A percentile compares a stretch with the other conserved stretches of the same genome.
These are phyloP conservation scores for Tiliacea citrago DNA, from an alignment of 2,888 invertebrate species.

Conservation along the genomic window DNA sequence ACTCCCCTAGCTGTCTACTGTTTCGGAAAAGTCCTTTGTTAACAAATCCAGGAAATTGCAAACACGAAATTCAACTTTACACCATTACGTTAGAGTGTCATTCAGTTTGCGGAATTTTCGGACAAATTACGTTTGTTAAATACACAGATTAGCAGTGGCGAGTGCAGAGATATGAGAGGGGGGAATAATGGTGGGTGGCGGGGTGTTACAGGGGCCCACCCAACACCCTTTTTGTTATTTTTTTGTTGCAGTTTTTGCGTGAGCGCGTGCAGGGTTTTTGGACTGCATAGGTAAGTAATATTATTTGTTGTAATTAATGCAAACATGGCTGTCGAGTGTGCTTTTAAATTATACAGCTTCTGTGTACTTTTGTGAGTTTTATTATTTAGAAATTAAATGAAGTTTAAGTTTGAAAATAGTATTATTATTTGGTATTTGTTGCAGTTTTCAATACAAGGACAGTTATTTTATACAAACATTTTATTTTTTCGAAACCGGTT, in stretches of 20 bases:
- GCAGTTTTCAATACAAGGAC: neutral
- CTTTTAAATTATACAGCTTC: constrained; percentile 34
- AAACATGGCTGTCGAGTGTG: constrained; percentile 26
- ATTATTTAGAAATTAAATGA: neutral
- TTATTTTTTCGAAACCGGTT: neutral
- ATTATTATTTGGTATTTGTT: neutral
- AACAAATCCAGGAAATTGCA: constrained; percentile 70
- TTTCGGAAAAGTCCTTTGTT: constrained; percentile 81
- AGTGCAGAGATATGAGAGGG: constrained; percentile 87
- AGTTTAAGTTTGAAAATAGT: neutral
- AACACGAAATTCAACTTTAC: constrained; percentile 67
- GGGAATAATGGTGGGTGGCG: constrained; percentile 77
- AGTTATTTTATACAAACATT: neutral
- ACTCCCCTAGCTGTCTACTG: constrained; percentile 86
- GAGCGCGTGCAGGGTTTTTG: constrained; percentile 79
- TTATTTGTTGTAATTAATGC: constrained; percentile 63
- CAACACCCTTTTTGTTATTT: constrained; percentile 83
- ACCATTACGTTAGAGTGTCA: constrained; percentile 54
- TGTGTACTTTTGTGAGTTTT: neutral
- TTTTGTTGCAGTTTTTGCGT: constrained; percentile 88
- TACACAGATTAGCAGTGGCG: constrained; percentile 87
- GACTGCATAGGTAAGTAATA: constrained; percentile 77
- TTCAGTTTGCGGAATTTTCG: constrained; percentile 63
- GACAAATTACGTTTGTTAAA: constrained; percentile 85
- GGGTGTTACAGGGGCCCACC: constrained; percentile 80